These are phyloP conservation scores for Mylabris sibirica DNA, from an alignment of 2,888 invertebrate species.

Conservation along the genomic window DNA sequence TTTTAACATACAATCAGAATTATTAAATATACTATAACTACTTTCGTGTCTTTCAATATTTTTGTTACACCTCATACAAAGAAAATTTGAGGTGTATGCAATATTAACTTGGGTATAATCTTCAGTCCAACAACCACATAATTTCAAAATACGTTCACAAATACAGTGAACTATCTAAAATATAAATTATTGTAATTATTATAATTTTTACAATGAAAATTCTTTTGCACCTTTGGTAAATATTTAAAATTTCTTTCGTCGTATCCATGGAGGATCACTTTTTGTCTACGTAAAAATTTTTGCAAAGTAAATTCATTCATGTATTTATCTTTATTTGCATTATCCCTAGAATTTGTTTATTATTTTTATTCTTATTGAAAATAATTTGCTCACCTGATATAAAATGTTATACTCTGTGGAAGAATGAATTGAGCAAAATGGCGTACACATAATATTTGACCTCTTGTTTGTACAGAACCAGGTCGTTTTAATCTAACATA, in stretches of 20 bases:
- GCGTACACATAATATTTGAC: conserved; percentile 82
- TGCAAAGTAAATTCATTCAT: conserved; percentile 72
- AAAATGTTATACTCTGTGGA: conserved; percentile 75
- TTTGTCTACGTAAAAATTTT: conserved; percentile 75
- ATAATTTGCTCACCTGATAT: conserved; percentile 27
- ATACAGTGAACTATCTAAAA: conserved; percentile 77
- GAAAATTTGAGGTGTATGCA: conserved; percentile 69
- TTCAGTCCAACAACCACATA: conserved; percentile 71
- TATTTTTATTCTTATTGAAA: not conserved
- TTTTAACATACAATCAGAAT: conserved; percentile 52
- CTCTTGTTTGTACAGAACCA: conserved; percentile 81
- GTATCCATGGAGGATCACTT: conserved; percentile 77
- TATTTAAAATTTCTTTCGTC: conserved; percentile 78
- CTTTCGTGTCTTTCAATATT: conserved; percentile 53
- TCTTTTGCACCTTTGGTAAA: conserved; percentile 75
- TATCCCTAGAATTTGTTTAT: conserved; percentile 54
- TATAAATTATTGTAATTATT: not conserved
- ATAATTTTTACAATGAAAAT: not conserved
- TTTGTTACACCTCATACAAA: conserved; percentile 54
- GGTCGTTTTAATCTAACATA: conserved; percentile 80
- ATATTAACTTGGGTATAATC: conserved; percentile 65
- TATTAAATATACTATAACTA: conserved; percentile 52
- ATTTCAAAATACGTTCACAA: conserved; percentile 77
- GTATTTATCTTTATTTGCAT: conserved; percentile 60
- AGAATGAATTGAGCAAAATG: conserved; percentile 83